phyloP scores from a whole-genome alignment of 2,888 invertebrate species.

The Hetaerina titia region DNA sequence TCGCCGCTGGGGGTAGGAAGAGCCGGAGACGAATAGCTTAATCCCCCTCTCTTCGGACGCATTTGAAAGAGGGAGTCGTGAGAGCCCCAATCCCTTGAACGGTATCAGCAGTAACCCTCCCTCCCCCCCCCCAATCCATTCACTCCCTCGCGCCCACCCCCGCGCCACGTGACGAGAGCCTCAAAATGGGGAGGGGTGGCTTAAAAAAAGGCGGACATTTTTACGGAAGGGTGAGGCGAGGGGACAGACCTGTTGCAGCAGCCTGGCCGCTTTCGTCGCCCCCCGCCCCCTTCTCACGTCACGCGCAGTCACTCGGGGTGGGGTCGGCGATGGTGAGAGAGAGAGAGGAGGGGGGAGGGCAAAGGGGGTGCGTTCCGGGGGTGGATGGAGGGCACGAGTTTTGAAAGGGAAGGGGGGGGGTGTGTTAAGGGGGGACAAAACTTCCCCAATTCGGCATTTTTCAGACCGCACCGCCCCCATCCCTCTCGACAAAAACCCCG shows the following conservation, averaged over 20 bases:
- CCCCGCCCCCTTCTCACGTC: not conserved
- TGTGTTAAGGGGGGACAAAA: too few species aligned
- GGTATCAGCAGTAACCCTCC: too few species aligned
- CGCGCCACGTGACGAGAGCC: constrained; percentile 3
- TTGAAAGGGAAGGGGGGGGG: too few species aligned
- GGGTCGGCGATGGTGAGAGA: too few species aligned
- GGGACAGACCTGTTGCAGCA: constrained; percentile 26
- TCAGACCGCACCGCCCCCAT: too few species aligned
- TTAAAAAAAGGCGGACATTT: not conserved
- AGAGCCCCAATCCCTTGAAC: too few species aligned
- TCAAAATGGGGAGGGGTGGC: not conserved
- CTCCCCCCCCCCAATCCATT: not conserved
- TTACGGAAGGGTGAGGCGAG: not conserved
- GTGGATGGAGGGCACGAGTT: too few species aligned
- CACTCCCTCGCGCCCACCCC: not conserved
- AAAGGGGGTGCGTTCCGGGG: too few species aligned
- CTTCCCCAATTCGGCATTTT: too few species aligned
- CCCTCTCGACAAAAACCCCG: not conserved
- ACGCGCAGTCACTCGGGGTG: too few species aligned
- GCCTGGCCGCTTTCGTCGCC: not conserved
- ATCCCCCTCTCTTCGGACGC: not conserved
- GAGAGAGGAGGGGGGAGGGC: too few species aligned
- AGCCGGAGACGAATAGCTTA: not conserved
- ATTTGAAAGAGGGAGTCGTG: not conserved
- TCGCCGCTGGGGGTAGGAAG: not conserved